Conservation (phyloP, 92 coral and sea anemone species). For the Zoanthus solanderi region DNA sequence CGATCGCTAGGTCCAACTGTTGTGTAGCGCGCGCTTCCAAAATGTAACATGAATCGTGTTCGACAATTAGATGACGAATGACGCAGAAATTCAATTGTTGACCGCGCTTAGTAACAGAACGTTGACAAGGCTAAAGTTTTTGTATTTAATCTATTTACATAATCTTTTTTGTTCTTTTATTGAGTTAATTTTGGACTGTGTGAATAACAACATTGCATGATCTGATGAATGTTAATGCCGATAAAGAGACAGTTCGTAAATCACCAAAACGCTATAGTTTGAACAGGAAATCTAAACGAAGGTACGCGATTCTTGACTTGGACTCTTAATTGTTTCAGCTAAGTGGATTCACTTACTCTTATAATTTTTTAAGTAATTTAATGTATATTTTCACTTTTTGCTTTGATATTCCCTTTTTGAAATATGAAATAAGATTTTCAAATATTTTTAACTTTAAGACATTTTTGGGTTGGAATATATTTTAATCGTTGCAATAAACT, state of each 20-base stretch:
- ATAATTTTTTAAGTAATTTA: not conserved
- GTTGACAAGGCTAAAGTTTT: not conserved
- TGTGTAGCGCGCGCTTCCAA: not conserved
- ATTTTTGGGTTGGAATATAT: no score
- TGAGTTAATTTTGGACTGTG: not conserved
- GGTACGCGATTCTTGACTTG: not conserved
- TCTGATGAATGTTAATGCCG: conserved; percentile 1
- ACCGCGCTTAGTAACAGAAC: conserved; percentile 43
- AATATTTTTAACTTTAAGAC: no score
- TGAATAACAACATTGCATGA: not conserved
- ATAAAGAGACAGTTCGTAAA: conserved; percentile 10
- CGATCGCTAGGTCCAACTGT: no score
- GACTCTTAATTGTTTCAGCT: not conserved
- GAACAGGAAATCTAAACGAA: conserved; percentile 43
- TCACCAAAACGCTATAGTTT: conserved; percentile 49
- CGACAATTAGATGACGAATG: conserved; percentile 41
- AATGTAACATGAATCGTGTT: conserved; percentile 3
- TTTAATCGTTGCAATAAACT: no score
- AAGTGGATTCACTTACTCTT: not conserved
- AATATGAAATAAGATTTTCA: no score
- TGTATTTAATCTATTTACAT: not conserved
- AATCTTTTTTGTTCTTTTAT: not conserved
- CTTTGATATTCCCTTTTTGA: no score
- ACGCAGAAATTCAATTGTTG: conserved; percentile 20
- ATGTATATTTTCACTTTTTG: not conserved